Base-by-base conservation (phyloP, 1,140 invertebrate genomes). In the Ostrea edulis region DNA sequence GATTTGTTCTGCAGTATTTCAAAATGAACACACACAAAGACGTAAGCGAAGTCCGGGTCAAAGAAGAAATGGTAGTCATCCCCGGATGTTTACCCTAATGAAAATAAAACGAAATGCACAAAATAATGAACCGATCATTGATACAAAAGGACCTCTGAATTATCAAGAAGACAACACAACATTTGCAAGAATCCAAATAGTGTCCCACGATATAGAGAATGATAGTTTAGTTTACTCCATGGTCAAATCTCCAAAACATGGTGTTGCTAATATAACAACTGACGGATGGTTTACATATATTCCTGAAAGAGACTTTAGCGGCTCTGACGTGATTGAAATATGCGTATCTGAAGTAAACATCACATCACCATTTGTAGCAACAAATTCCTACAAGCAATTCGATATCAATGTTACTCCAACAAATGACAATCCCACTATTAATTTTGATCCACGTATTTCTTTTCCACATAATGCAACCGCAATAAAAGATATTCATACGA, bases 11-110 rank as follows among this genome's bases (percentile, higher is more conserved):
- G 25, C 8, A 77, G 68, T 77, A 17, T 77, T 77, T 25, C 29
- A 77, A 14, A 35, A 22, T 29, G 68, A 77, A 11, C 68, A 2
- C 0, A 29, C 35, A 44, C 35, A 25, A 77, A 77, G 68, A 77
- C 14, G 29, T 14, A 77, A 77, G 29, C 22, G 68, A 77, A 77
- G 68, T 17, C 2, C 68, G 11, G 17, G 8, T 25, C 14, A 25
- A 29, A 5, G 2, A 77, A 77, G 0, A 44, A 14, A 4, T 9
- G 29, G 9, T 29, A 77, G 11, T 12, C 68, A 77, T 17, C 86
- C 86, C 11, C 62, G 82, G 68, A 68, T 87, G 82, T 83, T 29
- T 81, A 62, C 86, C 9, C 14, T 87, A 29, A 84, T 84, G 58
- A 52, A 68, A 25, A 84, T 87, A 20, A 84, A 52, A 54, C 52